Evolutionary conservation across 2,113 vertebrate species (phyloP).

Genomic region (Barnardius zonarius): DNA sequence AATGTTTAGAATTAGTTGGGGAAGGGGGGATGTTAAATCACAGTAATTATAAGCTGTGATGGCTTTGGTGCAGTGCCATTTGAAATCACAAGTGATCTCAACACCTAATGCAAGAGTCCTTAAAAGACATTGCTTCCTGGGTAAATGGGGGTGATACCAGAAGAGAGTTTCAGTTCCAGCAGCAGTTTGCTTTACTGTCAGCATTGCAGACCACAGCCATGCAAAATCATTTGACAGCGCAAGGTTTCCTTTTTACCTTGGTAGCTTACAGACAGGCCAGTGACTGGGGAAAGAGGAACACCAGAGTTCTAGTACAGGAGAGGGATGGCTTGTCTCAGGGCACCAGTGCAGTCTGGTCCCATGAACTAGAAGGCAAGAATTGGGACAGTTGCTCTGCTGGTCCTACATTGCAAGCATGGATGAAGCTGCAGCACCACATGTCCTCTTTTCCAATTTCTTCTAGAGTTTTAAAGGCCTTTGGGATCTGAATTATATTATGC

Average conservation of each 20-base stretch:
- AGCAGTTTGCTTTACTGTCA: neutral
- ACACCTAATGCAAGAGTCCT: neutral
- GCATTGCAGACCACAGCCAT: neutral
- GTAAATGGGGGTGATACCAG: neutral
- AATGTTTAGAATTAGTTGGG: conserved; percentile 57
- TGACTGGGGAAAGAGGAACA: neutral
- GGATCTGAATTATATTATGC: neutral
- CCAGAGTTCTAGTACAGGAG: neutral
- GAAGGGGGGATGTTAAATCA: conserved; percentile 44
- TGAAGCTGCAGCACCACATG: neutral
- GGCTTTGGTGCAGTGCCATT: conserved; percentile 43
- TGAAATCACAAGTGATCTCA: neutral
- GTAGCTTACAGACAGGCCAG: neutral
- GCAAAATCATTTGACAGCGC: neutral
- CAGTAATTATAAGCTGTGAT: conserved; percentile 23
- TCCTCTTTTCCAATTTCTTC: neutral
- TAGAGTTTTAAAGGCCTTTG: neutral
- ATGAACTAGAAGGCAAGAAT: neutral
- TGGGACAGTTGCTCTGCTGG: neutral
- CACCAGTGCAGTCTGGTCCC: neutral
- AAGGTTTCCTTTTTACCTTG: neutral
- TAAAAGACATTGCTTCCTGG: neutral
- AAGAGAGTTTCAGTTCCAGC: neutral
- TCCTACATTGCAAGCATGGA: neutral
- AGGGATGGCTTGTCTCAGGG: neutral